A percentile compares a stretch with the other conserved stretches of the same genome.
Evolutionary conservation across 2,797 vertebrate genomes (phyloP).

Genomic region (Serranus cabrilla): DNA sequence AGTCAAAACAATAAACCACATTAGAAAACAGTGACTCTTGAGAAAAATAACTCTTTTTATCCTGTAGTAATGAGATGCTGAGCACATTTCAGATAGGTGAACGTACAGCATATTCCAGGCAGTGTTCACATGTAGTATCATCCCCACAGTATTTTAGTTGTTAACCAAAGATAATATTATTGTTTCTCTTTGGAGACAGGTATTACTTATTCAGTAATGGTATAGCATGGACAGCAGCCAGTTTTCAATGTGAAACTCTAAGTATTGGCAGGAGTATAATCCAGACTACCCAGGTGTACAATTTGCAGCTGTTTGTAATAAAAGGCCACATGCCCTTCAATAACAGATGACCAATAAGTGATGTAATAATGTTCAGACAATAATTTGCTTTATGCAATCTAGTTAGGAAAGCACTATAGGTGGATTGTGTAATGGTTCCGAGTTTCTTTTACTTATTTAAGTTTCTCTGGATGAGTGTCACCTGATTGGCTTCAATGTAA

Average conservation of each 20-base stretch:
- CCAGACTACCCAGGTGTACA: constrained; percentile 59
- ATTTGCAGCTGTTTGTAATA: constrained; percentile 68
- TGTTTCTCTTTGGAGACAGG: constrained; percentile 31
- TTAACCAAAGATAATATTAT: constrained; percentile 44
- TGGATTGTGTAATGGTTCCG: neutral
- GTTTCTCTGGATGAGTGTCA: neutral
- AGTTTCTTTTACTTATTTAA: constrained; percentile 13
- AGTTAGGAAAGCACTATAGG: constrained; percentile 2
- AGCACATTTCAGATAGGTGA: constrained; percentile 18
- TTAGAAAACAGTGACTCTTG: neutral
- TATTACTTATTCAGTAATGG: constrained; percentile 40
- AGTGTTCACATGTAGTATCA: constrained; percentile 5
- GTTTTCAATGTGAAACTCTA: constrained; percentile 46
- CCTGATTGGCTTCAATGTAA: neutral
- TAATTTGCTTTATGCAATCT: constrained; percentile 11
- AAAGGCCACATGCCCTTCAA: constrained; percentile 55
- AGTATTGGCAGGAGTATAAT: constrained; percentile 51
- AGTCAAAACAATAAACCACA: neutral
- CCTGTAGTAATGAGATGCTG: neutral
- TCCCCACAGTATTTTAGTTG: constrained; percentile 15
- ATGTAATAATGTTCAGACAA: constrained; percentile 33
- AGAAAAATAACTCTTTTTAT: neutral
- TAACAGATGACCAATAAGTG: constrained; percentile 53
- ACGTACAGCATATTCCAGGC: constrained; percentile 6
- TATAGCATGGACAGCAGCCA: constrained; percentile 43